Percentiles rank a stretch among this genome's conserved stretches.
phyloP scores from a whole-genome alignment of 2,888 invertebrate genomes.

The Hololepta plana region DNA sequence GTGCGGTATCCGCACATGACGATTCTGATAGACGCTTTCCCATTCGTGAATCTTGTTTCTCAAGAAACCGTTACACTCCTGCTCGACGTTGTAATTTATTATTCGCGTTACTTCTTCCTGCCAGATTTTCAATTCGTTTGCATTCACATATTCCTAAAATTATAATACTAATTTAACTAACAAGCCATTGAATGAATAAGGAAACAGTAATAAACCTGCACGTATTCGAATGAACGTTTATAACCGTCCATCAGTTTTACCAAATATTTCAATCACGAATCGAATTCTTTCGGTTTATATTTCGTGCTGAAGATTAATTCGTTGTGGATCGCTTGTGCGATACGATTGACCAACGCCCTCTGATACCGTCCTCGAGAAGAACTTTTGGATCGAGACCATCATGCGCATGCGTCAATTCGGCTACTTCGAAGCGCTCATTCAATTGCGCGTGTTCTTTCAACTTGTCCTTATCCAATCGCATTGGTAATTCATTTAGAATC shows the following conservation, averaged over 20 bases:
- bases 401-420: conserved; percentile 78
- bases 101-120: conserved; percentile 84
- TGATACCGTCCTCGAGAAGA: conserved; percentile 84
- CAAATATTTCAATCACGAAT: conserved; percentile 45
- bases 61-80: conserved; percentile 73
- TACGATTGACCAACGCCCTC: conserved; percentile 76
- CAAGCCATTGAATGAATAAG: no score
- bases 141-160: conserved; percentile 71
- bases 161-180: no score
- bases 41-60: conserved; percentile 46
- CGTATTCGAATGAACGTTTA: conserved; percentile 86
- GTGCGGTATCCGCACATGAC: conserved; percentile 52
- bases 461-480: conserved; percentile 83
- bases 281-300: conserved; percentile 34
- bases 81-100: conserved; percentile 79
- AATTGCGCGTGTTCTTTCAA: conserved; percentile 83
- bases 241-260: conserved; percentile 85
- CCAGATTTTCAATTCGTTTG: conserved; percentile 90
- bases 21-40: conserved; percentile 55
- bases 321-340: conserved; percentile 52
- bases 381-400: conserved; percentile 86
- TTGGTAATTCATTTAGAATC: conserved; percentile 79
- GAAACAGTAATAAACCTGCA: conserved; percentile 47
- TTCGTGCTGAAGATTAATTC: conserved; percentile 50
- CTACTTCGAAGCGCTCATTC: conserved; percentile 76